Percentiles rank a stretch among this genome's conserved stretches.
Evolutionary conservation across 2,113 vertebrate genomes (phyloP).

Genomic region (Gallinago media): DNA sequence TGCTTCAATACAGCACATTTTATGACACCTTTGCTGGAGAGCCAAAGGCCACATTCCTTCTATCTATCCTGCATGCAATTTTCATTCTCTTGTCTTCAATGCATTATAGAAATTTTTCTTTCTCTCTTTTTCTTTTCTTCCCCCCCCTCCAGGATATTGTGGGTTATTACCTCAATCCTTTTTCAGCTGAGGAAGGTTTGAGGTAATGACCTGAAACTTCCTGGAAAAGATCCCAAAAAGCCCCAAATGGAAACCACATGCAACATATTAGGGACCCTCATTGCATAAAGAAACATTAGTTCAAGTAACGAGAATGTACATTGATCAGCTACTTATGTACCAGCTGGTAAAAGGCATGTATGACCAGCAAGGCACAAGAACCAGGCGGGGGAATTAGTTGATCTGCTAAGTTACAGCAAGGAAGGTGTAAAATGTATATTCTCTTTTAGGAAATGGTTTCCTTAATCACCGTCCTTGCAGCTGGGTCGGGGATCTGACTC

Average conservation of each 20-base stretch:
- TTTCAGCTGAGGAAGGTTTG: constrained; percentile 62
- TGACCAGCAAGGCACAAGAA: neutral
- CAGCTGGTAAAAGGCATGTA: neutral
- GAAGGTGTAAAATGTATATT: neutral
- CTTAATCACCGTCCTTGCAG: neutral
- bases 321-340: constrained; percentile 10
- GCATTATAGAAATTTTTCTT: constrained; percentile 6
- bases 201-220: constrained; percentile 69
- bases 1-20: constrained; percentile 30
- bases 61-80: constrained; percentile 11
- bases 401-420: neutral
- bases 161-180: constrained; percentile 61
- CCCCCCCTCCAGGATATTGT: constrained; percentile 33
- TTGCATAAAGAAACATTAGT: constrained; percentile 40
- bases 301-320: neutral
- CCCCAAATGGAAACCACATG: constrained; percentile 70
- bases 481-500: neutral
- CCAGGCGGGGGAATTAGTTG: neutral
- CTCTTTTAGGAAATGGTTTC: neutral
- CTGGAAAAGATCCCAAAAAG: constrained; percentile 63
- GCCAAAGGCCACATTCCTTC: constrained; percentile 39
- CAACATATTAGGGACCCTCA: constrained; percentile 41
- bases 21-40: constrained; percentile 17
- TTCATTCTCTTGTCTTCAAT: constrained; percentile 36
- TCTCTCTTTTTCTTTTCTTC: neutral